Conservation (phyloP, 2,888 invertebrate genomes). For the Trachelus stipa region DNA sequence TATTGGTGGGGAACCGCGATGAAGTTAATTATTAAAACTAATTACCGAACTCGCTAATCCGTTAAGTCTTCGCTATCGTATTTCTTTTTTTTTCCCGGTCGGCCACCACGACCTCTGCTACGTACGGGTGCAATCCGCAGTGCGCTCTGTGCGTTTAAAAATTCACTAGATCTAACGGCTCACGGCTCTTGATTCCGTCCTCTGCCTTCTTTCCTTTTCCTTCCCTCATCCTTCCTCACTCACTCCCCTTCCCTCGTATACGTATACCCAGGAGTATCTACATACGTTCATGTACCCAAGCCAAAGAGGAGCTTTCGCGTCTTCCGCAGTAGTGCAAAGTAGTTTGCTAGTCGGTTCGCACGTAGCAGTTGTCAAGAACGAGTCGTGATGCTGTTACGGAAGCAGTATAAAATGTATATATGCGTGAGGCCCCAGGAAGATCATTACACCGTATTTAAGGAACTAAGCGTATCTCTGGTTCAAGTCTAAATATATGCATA, state of each 20-base stretch:
- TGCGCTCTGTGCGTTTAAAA: neutral
- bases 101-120: neutral
- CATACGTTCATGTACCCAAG: neutral
- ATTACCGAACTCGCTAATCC: neutral
- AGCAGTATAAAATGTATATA: neutral
- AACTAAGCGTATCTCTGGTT: neutral
- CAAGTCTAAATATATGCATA: neutral
- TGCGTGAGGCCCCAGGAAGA: neutral
- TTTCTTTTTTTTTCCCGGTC: neutral
- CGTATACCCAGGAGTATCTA: neutral
- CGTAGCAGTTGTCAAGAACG: neutral
- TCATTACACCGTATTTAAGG: neutral
- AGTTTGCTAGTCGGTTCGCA: neutral
- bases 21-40: neutral
- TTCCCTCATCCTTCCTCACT: neutral
- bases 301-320: neutral
- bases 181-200: neutral
- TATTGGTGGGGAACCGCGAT: neutral
- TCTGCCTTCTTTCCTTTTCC: neutral
- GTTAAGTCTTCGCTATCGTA: neutral
- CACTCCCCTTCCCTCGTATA: neutral
- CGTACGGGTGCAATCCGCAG: neutral
- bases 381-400: neutral
- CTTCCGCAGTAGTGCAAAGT: neutral
- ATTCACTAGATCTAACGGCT: neutral